phyloP scores from a whole-genome alignment of 2,113 vertebrate species.

The Cacatua alba region DNA sequence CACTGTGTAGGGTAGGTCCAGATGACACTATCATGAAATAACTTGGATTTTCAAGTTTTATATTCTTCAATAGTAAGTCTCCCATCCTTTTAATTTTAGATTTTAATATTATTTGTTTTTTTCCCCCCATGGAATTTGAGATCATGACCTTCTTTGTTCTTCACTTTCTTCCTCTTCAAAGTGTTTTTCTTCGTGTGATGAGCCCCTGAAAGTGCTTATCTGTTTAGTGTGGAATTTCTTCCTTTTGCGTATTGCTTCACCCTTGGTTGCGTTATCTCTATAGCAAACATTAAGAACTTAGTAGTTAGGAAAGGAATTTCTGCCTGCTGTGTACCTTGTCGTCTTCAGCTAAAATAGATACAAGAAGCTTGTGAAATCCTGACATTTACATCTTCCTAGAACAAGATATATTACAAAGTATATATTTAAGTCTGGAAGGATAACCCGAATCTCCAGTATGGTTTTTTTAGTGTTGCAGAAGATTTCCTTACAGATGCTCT shows the following conservation, averaged over 20 bases:
- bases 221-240: not conserved
- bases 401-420: not conserved
- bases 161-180: not conserved
- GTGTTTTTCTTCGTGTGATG: not conserved
- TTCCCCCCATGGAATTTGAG: not conserved
- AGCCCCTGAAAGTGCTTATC: not conserved
- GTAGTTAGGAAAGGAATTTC: not conserved
- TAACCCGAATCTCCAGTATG: not conserved
- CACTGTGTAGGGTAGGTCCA: not conserved
- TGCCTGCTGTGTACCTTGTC: not conserved
- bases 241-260: not conserved
- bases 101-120: not conserved
- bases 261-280: not conserved
- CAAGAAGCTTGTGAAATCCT: not conserved
- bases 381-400: not conserved
- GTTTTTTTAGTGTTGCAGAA: not conserved
- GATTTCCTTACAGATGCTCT: not conserved
- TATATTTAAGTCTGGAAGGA: not conserved
- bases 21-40: not conserved
- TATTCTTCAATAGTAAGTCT: not conserved
- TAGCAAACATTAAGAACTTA: not conserved
- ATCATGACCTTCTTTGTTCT: not conserved
- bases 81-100: not conserved
- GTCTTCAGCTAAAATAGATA: not conserved
- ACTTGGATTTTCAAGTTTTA: not conserved